Evolutionary conservation across 1,140 invertebrate genomes (phyloP).

Genomic region (Dendrolimus kikuchii): DNA sequence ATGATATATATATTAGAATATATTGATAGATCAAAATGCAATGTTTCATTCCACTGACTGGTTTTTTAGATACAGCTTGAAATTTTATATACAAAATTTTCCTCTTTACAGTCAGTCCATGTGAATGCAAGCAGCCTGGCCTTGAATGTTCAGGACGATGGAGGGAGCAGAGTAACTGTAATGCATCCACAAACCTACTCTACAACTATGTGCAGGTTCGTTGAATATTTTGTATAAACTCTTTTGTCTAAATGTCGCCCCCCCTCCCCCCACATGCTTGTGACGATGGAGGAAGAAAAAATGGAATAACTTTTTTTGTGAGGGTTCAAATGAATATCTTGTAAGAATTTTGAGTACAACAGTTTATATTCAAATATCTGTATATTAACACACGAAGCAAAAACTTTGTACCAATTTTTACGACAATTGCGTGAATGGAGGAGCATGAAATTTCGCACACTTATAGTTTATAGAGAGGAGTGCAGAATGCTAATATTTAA

Average conservation of each 20-base stretch:
- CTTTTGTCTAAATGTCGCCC: background rate
- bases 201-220: slow-evolving; percentile 54
- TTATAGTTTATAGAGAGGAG: too few relatives aligned
- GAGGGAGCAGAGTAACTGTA: slow-evolving; percentile 40
- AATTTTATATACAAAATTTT: background rate
- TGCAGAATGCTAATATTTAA: too few relatives aligned
- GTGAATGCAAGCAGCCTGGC: slow-evolving; percentile 43
- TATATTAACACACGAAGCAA: too few relatives aligned
- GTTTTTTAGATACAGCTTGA: too few relatives aligned
- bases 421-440: too few relatives aligned
- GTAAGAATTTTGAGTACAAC: background rate
- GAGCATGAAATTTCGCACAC: too few relatives aligned
- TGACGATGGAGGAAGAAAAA: background rate
- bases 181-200: slow-evolving; percentile 49
- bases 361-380: background rate
- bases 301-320: too few relatives aligned
- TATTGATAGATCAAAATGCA: too few relatives aligned
- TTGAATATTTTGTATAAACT: slow-evolving; percentile 4
- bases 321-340: too few relatives aligned
- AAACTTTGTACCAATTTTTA: too few relatives aligned
- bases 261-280: background rate
- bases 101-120: slow-evolving; percentile 36
- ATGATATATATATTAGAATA: too few relatives aligned
- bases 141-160: slow-evolving; percentile 54
- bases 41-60: too few relatives aligned